Evolutionary conservation across 2,888 invertebrate species (phyloP).

Genomic region (Drosophila seclusa): DNA sequence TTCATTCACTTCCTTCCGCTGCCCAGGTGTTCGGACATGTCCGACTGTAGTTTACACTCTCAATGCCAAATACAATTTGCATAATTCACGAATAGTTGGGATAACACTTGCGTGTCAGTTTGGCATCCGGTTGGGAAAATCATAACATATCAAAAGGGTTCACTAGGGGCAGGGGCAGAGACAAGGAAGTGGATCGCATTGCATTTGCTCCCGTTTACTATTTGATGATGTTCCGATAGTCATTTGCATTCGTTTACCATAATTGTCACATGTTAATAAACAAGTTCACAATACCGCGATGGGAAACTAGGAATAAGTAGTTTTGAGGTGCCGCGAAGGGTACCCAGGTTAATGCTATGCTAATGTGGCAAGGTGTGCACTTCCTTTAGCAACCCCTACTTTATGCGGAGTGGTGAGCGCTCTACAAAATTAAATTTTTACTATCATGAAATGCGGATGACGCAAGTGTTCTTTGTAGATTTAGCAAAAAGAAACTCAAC

Average conservation of each 20-base stretch:
- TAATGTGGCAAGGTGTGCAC: constrained; percentile 77
- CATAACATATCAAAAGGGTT: constrained; percentile 49
- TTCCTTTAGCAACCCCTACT: constrained; percentile 60
- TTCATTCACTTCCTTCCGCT: constrained; percentile 51
- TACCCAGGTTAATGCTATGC: constrained; percentile 68
- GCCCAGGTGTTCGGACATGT: constrained; percentile 68
- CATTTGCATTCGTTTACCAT: constrained; percentile 64
- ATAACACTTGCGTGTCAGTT: constrained; percentile 60
- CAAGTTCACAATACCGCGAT: constrained; percentile 54
- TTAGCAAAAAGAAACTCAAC: constrained; percentile 34
- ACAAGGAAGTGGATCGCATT: constrained; percentile 56
- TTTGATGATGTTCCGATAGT: constrained; percentile 28
- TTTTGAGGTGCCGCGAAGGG: constrained; percentile 4
- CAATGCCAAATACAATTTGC: constrained; percentile 55
- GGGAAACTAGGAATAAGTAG: constrained; percentile 41
- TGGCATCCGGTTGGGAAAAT: constrained; percentile 53
- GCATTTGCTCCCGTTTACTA: constrained; percentile 26
- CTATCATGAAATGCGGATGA: constrained; percentile 55
- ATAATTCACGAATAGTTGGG: constrained; percentile 49
- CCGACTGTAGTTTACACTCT: constrained; percentile 56
- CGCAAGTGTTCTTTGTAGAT: constrained; percentile 65
- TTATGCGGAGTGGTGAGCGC: not conserved
- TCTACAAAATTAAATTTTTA: constrained; percentile 29
- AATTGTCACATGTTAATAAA: constrained; percentile 78
- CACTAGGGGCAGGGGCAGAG: constrained; percentile 2